Base-by-base conservation (phyloP, 2,113 vertebrate species). In the Ascaphus truei region DNA sequence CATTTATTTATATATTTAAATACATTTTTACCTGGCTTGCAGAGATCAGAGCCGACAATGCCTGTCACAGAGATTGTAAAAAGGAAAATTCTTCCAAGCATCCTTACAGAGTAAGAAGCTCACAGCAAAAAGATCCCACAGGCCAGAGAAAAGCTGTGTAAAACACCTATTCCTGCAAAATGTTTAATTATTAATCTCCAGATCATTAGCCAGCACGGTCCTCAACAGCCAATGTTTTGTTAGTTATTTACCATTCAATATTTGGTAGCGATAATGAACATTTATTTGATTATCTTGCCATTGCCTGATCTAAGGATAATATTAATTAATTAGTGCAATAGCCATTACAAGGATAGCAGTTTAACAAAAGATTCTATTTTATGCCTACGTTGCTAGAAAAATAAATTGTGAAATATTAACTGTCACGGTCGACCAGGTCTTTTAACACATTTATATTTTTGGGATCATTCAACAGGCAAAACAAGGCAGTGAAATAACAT, bases 121-220 rank as follows among this genome's bases (percentile, higher is more conserved):
- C 67, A 72, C 76, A 33, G 43, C 71, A 76, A 81, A 80, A 72
- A 69, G 68, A 62, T 73, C 63, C 36, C 34, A 73, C 50, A 51
- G 73, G 37, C 23, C 62, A 26, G 33, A 69, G 34, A 61, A 72
- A 79, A 78, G 75, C 78, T 75, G 75, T 81, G 75, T 84, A 83
- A 86, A 86, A 82, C 66, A 83, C 83, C 81, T 72, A 79, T 79
- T 77, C 66, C 4, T 75, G 72, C 76, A 90, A 72, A 72, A 82
- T 73, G 83, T 75, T 88, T 89, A 90, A 90, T 89, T 51, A 90
- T 89, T 90, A 91, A 88, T 78, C 66, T 51, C 5, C 62, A 36
- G 41, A 0, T 79, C 74, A 81, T 75, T 77, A 73, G 75, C 68
- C 74, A 84, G 82, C 83, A 62, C 39, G 66, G 63, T 61, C 55